Evolutionary conservation across 2,888 invertebrate species (phyloP).

Genomic region (Pecten maximus): DNA sequence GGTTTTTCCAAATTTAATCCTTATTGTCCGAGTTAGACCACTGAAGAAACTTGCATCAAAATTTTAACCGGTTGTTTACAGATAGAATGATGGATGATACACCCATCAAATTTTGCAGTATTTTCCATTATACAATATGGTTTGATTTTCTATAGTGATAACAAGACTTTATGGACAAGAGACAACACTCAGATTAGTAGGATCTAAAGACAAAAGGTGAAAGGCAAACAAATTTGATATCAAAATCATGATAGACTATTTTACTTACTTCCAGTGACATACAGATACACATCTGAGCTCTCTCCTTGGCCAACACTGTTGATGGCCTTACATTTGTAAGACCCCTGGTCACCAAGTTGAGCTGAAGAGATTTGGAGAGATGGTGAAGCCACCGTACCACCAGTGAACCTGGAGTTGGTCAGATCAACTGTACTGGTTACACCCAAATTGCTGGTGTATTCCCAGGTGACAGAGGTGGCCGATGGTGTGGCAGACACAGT

Average conservation of each 20-base stretch:
- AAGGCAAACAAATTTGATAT: background rate
- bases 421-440: slow-evolving; percentile 35
- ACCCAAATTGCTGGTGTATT: slow-evolving; percentile 33
- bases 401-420: slow-evolving; percentile 38
- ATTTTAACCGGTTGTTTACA: too few species aligned
- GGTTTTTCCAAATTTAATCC: too few species aligned
- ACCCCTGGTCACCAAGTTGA: slow-evolving; percentile 40
- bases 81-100: too few species aligned
- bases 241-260: background rate
- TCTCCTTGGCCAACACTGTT: slow-evolving; percentile 48
- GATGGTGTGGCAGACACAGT: slow-evolving; percentile 43
- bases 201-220: too few species aligned
- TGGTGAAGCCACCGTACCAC: slow-evolving; percentile 42
- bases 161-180: too few species aligned
- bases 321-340: slow-evolving; percentile 44
- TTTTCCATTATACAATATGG: too few species aligned
- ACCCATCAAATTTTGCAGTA: too few species aligned
- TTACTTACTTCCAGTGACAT: slow-evolving; percentile 49
- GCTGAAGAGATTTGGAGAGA: slow-evolving; percentile 43
- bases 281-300: slow-evolving; percentile 41
- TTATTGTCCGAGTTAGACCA: too few species aligned
- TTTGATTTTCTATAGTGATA: too few species aligned
- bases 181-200: too few species aligned
- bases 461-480: slow-evolving; percentile 43
- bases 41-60: too few species aligned